Conservation (phyloP, 2,888 invertebrate genomes). For the Belgica antarctica region DNA sequence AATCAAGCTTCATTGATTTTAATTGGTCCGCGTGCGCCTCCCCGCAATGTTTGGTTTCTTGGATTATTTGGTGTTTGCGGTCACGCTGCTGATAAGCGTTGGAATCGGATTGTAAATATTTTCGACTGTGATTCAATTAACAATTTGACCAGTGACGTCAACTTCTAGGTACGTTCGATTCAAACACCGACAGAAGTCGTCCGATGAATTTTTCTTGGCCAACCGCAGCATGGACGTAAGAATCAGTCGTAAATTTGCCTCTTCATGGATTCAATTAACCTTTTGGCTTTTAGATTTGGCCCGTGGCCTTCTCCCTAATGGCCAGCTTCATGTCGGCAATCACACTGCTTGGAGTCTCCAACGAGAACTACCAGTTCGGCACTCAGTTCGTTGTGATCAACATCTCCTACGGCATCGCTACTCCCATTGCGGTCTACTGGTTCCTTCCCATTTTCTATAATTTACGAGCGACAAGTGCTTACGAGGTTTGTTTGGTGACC, state of each 20-base stretch:
- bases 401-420: slow-evolving; percentile 70
- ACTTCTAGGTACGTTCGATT: slow-evolving; percentile 7
- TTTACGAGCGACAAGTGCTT: slow-evolving; percentile 78
- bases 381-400: slow-evolving; percentile 78
- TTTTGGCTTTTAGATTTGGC: slow-evolving; percentile 50
- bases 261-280: background rate
- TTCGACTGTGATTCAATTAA: no score
- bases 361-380: slow-evolving; percentile 82
- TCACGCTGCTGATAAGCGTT: slow-evolving; percentile 69
- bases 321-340: slow-evolving; percentile 92
- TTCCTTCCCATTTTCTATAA: slow-evolving; percentile 85
- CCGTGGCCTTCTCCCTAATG: slow-evolving; percentile 86
- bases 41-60: background rate
- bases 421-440: slow-evolving; percentile 72
- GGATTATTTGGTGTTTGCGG: slow-evolving; percentile 74
- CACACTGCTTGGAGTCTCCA: slow-evolving; percentile 82
- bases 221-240: slow-evolving; percentile 73
- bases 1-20: background rate
- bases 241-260: background rate
- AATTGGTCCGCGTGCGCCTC: background rate
- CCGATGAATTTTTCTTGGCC: slow-evolving; percentile 73
- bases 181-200: slow-evolving; percentile 10
- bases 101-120: slow-evolving; percentile 61
- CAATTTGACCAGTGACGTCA: no score
- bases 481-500: slow-evolving; percentile 62